These are phyloP conservation scores for Chiloscyllium punctatum DNA, from an alignment of 2,797 vertebrate species.

Conservation along the genomic window DNA sequence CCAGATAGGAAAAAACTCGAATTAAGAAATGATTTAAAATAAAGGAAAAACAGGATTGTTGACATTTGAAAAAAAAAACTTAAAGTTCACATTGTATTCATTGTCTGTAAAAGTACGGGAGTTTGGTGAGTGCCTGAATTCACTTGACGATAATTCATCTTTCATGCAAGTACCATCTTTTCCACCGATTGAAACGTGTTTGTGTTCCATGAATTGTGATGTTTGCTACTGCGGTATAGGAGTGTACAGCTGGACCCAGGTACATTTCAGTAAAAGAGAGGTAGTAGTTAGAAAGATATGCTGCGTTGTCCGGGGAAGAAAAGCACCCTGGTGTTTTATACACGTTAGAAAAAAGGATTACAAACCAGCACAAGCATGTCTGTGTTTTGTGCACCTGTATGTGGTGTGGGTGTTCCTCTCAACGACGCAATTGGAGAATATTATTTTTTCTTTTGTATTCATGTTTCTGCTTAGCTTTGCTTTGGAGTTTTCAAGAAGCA, in stretches of 20 bases:
- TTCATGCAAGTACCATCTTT: conserved; percentile 39
- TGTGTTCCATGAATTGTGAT: conserved; percentile 40
- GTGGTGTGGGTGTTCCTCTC: not conserved
- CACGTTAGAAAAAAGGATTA: not conserved
- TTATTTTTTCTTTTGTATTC: not conserved
- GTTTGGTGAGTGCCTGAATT: conserved; percentile 39
- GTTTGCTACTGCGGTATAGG: not conserved
- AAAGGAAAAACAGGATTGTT: not conserved
- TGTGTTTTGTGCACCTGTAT: not conserved
- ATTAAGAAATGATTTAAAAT: not conserved
- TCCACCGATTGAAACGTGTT: conserved; percentile 44
- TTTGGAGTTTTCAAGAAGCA: not conserved
- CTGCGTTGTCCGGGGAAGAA: not conserved
- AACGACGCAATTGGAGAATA: not conserved
- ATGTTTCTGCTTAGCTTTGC: not conserved
- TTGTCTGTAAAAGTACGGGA: not conserved
- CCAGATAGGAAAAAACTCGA: not conserved
- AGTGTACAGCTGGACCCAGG: not conserved
- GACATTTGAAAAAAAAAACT: not conserved
- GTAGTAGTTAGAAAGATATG: not conserved
- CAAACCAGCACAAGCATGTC: not conserved
- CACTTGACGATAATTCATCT: conserved; percentile 49
- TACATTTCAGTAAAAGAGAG: not conserved
- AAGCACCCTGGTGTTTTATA: not conserved
- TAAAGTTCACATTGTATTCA: not conserved